Base-by-base conservation (phyloP, 2,888 invertebrate genomes). In the Lasioglossum oenotherae region DNA sequence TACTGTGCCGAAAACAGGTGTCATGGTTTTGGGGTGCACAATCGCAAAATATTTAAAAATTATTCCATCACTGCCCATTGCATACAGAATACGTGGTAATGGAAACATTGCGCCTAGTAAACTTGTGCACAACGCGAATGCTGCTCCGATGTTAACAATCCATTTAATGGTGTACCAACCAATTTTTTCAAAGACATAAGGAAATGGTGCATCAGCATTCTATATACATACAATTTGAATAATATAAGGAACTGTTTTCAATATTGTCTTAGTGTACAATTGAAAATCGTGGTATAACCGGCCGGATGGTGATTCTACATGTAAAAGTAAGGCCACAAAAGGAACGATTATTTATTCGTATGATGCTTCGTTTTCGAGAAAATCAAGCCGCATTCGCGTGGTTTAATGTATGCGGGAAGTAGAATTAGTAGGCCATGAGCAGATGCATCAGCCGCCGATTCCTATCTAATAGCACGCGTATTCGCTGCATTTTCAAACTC, bases 111-210 rank as follows among this genome's bases (percentile, higher is more conserved):
- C 97, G 0, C 98, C 98, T 64, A 98, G 96, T 80, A 98, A 95
- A 91, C 98, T 98, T 1, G 99, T 98, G 93, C 98, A 98, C 10
- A 99, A 96, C 0, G 99, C 99, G 95, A 98, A 98, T 49, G 99
- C 96, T 1, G 99, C 99, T 1, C 99, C 99, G 76, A 98, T 96
- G 0, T 98, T 98, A 1, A 99, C 99, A 74, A 99, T 97, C 97
- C 98, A 98, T 94, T 97, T 98, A 82, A 99, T 97, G 2, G 96
- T 96, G 0, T 96, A 96, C 97, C 98, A 97, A 0, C 97, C 98
- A 4, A 98, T 96, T 92, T 97, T 94, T 0, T 97, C 96, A 95
- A 99, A 99, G 1, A 98, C 98, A 92, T 97, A 96, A 0, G 99
- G 98, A 93, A 99, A 97, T 0, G 99, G 98, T 0, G 99, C 99